phyloP scores from a whole-genome alignment of 1,140 invertebrate species.

The Geopemphigus sp. region DNA sequence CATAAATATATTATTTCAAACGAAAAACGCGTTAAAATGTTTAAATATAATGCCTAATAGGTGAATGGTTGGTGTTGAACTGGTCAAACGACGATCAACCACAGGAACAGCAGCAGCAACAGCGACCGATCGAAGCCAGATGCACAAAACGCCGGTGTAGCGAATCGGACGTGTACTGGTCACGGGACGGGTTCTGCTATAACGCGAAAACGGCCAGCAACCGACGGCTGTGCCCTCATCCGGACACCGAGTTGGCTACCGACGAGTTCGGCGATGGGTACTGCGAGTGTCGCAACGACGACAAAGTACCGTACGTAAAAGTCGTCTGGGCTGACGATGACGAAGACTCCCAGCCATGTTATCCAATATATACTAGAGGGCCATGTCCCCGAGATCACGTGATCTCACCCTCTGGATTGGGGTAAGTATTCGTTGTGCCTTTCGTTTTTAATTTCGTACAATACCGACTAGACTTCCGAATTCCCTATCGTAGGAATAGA shows the following conservation, averaged over 20 bases:
- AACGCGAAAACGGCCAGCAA: neutral
- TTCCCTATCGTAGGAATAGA: no score
- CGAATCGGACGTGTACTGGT: conserved; percentile 32
- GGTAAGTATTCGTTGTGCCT: neutral
- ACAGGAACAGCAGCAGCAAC: neutral
- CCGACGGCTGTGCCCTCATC: neutral
- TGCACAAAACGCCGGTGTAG: conserved; percentile 30
- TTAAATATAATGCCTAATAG: neutral
- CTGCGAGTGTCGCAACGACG: neutral
- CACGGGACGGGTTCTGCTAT: conserved; percentile 23
- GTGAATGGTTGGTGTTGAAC: conserved; percentile 31
- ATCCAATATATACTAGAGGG: conserved; percentile 10
- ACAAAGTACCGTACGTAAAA: neutral
- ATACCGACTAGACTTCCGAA: no score
- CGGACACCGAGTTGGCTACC: neutral
- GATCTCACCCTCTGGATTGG: neutral
- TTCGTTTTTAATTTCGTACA: no score
- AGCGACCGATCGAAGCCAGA: neutral
- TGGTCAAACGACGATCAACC: neutral
- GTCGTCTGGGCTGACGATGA: neutral
- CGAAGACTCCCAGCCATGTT: neutral
- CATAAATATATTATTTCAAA: no score
- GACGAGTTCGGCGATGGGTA: conserved; percentile 10
- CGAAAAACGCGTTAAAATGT: no score
- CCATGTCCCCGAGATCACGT: neutral